These are phyloP conservation scores for Mayetiola destructor DNA, from an alignment of 2,888 invertebrate species.

Conservation along the genomic window DNA sequence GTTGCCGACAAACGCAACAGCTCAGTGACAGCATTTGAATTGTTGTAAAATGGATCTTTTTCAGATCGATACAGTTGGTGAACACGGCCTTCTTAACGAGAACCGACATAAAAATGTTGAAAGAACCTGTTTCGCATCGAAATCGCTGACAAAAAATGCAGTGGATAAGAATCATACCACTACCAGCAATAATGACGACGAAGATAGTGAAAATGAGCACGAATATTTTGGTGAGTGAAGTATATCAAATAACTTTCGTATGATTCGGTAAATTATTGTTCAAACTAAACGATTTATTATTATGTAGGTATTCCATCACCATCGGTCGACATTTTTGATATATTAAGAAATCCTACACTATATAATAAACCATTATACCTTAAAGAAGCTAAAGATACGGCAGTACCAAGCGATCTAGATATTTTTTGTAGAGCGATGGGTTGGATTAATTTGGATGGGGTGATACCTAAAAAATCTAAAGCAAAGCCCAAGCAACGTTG, in stretches of 20 bases:
- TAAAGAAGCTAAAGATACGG: slow-evolving; percentile 16
- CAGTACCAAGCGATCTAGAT: slow-evolving; percentile 20
- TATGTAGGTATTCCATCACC: slow-evolving; percentile 23
- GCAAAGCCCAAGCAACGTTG: slow-evolving; percentile 10
- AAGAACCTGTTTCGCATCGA: not conserved
- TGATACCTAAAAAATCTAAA: not conserved
- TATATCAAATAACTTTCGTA: no score
- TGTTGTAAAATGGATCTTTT: slow-evolving; percentile 26
- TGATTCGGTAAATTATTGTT: not conserved
- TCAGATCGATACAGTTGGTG: slow-evolving; percentile 27
- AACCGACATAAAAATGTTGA: not conserved
- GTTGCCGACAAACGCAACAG: not conserved
- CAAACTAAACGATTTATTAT: not conserved
- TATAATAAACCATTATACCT: not conserved
- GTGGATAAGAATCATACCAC: not conserved
- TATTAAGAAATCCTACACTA: slow-evolving; percentile 20
- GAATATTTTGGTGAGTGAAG: slow-evolving; percentile 18
- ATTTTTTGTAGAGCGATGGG: slow-evolving; percentile 23
- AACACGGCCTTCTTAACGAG: slow-evolving; percentile 23
- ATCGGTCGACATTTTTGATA: slow-evolving; percentile 21
- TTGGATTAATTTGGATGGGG: slow-evolving; percentile 16
- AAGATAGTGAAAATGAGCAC: slow-evolving; percentile 19
- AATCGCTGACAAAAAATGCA: not conserved
- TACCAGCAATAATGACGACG: slow-evolving; percentile 18
- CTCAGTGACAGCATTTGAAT: not conserved